A percentile compares a stretch with the other conserved stretches of the same genome.
phyloP scores from a whole-genome alignment of 2,888 invertebrate species.

The Ceraclea dissimilis region DNA sequence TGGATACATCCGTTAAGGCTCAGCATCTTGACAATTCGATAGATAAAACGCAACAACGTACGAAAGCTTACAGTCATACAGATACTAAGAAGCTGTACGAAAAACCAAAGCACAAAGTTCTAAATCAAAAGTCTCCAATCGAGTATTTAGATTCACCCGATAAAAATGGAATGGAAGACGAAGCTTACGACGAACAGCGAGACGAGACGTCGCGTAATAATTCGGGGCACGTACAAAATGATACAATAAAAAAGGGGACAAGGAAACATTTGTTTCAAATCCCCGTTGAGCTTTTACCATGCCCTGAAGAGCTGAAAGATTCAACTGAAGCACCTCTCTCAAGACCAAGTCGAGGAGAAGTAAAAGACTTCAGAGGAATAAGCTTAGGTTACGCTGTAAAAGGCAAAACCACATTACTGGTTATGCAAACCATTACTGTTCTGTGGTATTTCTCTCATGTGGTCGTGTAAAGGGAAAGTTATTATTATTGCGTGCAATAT shows the following conservation, averaged over 20 bases:
- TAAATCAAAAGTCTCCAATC: conserved; percentile 18
- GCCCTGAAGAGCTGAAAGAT: conserved; percentile 53
- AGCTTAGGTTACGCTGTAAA: conserved; percentile 1
- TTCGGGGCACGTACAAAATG: conserved; percentile 4
- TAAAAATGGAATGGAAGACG: conserved; percentile 12
- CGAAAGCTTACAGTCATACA: conserved; percentile 34
- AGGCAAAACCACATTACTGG: neutral
- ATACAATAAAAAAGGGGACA: conserved; percentile 12
- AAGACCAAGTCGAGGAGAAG: conserved; percentile 24
- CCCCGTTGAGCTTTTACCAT: conserved; percentile 50
- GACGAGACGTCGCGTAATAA: conserved; percentile 7
- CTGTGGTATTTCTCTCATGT: conserved; percentile 2
- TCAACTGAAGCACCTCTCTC: conserved; percentile 42
- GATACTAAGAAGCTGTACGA: conserved; percentile 26
- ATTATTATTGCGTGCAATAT: neutral
- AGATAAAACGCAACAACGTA: conserved; percentile 36
- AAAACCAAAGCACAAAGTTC: conserved; percentile 13
- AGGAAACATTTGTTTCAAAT: conserved; percentile 41
- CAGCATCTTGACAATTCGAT: conserved; percentile 35
- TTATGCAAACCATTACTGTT: conserved; percentile 2
- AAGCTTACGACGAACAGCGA: conserved; percentile 22
- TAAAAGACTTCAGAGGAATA: conserved; percentile 23
- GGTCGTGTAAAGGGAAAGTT: conserved; percentile 5
- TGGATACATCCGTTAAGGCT: conserved; percentile 44
- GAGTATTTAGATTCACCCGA: conserved; percentile 20